Evolutionary conservation across 2,113 vertebrate genomes (phyloP).

Genomic region (Prolemur simus): DNA sequence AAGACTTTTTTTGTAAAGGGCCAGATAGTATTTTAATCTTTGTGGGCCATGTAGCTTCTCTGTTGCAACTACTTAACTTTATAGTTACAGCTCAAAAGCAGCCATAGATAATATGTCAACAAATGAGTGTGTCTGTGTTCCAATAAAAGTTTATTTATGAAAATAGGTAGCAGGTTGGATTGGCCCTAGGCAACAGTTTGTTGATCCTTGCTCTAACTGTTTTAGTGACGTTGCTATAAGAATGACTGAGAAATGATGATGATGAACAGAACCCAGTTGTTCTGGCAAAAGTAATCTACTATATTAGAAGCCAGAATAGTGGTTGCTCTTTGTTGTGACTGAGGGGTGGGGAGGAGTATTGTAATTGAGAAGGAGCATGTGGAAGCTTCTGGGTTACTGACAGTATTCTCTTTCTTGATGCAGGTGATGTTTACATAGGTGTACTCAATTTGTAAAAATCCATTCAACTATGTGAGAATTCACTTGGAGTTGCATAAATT

Average conservation of each 20-base stretch:
- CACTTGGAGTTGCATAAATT: slow-evolving; percentile 6
- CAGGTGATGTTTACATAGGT: not conserved
- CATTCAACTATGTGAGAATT: not conserved
- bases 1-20: slow-evolving; percentile 8
- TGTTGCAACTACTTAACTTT: not conserved
- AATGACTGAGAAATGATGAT: not conserved
- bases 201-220: not conserved
- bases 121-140: slow-evolving; percentile 12
- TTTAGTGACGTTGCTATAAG: not conserved
- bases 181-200: not conserved
- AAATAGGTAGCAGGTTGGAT: not conserved
- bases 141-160: slow-evolving; percentile 54
- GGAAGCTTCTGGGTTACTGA: not conserved
- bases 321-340: not conserved
- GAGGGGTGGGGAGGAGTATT: not conserved
- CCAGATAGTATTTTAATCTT: not conserved
- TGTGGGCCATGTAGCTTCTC: not conserved
- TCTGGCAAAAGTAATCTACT: slow-evolving; percentile 8
- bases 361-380: not conserved
- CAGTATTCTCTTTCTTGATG: slow-evolving; percentile 22
- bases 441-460: not conserved
- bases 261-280: not conserved
- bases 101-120: not conserved
- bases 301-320: not conserved
- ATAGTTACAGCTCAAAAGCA: not conserved